Evolutionary conservation across 2,797 vertebrate genomes (phyloP), one percentile per base, ranked within the genome.

Genomic region (Astyanax mexicanus): DNA sequence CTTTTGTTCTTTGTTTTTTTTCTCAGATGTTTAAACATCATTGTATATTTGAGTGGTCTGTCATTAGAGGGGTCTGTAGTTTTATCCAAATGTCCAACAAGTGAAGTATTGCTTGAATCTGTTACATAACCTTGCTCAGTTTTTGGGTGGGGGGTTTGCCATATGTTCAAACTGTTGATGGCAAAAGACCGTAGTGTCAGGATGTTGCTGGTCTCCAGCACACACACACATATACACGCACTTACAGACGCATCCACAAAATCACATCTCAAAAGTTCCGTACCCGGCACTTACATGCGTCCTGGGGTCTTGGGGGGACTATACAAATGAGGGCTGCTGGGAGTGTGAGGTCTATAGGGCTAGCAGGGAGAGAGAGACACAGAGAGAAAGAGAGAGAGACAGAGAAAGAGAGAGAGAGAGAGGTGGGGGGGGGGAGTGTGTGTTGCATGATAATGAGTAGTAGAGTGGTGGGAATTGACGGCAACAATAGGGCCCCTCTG

Each of bases 401-500:
- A 55, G 54, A 58, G 21, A 25, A 62, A 27, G 62, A 11, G 29
- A 82, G 88, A 75, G 86, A 89, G 72, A 52, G 45, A 2, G 87
- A 87, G 29, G 29, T 5, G 86, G 85, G 92, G 90, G 91, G 91
- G 92, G 92, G 92, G 91, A 92, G 89, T 91, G 92, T 92, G 92
- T 88, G 88, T 87, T 87, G 93, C 93, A 92, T 91, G 87, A 76
- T 93, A 94, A 93, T 94, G 89, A 93, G 91, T 83, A 75, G 84
- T 89, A 85, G 92, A 94, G 92, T 93, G 90, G 93, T 94, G 93
- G 92, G 93, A 93, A 93, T 93, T 89, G 85, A 91, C 88, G 61
- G 65, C 89, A 90, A 94, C 92, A 94, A 93, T 94, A 91, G 93
- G 86, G 92, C 85, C 89, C 90, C 92, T 94, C 93, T 94, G 92